These are phyloP conservation scores for Zoanthus sansibaricus DNA, from an alignment of 92 coral and sea anemone species.

Conservation along the genomic window DNA sequence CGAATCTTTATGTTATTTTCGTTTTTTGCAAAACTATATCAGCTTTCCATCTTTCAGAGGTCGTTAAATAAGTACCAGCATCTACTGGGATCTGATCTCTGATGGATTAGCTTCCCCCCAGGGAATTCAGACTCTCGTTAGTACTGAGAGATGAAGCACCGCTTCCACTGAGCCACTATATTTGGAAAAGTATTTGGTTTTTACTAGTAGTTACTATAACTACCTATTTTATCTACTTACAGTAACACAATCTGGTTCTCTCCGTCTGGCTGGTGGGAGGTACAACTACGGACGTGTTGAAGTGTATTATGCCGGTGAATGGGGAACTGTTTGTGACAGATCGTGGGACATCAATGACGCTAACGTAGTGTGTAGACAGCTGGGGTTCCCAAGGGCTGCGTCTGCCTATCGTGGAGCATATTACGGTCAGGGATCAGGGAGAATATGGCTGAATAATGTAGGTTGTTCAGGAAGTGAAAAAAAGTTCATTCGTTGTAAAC, in stretches of 20 bases:
- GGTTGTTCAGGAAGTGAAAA: neutral
- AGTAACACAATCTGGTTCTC: neutral
- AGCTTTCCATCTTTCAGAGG: too few relatives aligned
- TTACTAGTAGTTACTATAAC: too few relatives aligned
- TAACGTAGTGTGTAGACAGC: slow-evolving; percentile 29
- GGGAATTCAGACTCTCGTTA: too few relatives aligned
- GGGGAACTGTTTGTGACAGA: slow-evolving; percentile 28
- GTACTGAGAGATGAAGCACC: too few relatives aligned
- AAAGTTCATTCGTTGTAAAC: neutral
- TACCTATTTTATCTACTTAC: neutral
- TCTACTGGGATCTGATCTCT: too few relatives aligned
- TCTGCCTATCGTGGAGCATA: neutral
- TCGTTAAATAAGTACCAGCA: too few relatives aligned
- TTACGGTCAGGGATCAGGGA: slow-evolving; percentile 23
- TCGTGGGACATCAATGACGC: slow-evolving; percentile 33
- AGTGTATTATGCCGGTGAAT: neutral
- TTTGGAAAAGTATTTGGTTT: too few relatives aligned
- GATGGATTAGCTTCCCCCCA: too few relatives aligned
- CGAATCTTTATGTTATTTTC: too few relatives aligned
- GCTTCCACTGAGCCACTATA: too few relatives aligned
- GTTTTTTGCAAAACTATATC: too few relatives aligned
- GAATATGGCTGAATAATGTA: slow-evolving; percentile 14
- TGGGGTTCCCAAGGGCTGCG: slow-evolving; percentile 9
- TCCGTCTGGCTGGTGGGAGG: neutral
- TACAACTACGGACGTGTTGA: slow-evolving; percentile 8